Base-by-base conservation (phyloP, 2,113 vertebrate genomes). In the Trochalopteron elliotii region DNA sequence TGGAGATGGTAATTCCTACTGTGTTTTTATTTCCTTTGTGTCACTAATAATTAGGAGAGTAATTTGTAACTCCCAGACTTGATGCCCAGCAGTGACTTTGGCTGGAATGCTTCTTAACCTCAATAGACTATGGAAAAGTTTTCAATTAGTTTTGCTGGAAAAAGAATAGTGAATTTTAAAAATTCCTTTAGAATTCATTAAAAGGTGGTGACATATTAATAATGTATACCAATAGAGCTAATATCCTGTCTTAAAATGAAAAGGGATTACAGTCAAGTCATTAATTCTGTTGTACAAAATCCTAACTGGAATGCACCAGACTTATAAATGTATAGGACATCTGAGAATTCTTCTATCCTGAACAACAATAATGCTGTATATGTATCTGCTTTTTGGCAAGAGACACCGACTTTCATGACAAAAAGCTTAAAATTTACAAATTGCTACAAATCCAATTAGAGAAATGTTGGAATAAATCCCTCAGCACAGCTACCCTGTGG, bases 1-100 rank as follows among this genome's bases (percentile, higher is more conserved):
- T 94, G 97, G 98, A 97, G 98, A 98, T 97, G 98, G 97, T 98
- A 98, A 97, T 78, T 83, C 20, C 35, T 57, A 44, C 33, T 47
- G 35, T 76, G 35, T 55, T 70, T 82, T 91, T 80, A 71, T 64
- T 67, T 83, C 12, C 25, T 44, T 77, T 63, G 5, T 52, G 45
- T 47, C n/a, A 37, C 52, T 95, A 92, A 88, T 52, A 67, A 74
- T 77, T 83, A 53, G 20, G 53, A 71, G 33, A 85, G 33, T 61
- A 0, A 27, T 39, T 80, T 86, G 23, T 83, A 92, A 78, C 50
- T 86, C 39, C 30, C 25, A 55, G 63, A 59, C 35, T 60, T 56
- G 69, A 60, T 37, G 27, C 17, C 44, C 25, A 75, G 39, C 35
- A 94, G 37, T 2, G 1, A 55, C 63, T 64, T 95, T 65, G 40